Percentiles rank a stretch among this genome's conserved stretches.
These are phyloP conservation scores for Ctenopoma kingsleyae DNA, from an alignment of 2,797 vertebrate genomes.

Conservation along the genomic window DNA sequence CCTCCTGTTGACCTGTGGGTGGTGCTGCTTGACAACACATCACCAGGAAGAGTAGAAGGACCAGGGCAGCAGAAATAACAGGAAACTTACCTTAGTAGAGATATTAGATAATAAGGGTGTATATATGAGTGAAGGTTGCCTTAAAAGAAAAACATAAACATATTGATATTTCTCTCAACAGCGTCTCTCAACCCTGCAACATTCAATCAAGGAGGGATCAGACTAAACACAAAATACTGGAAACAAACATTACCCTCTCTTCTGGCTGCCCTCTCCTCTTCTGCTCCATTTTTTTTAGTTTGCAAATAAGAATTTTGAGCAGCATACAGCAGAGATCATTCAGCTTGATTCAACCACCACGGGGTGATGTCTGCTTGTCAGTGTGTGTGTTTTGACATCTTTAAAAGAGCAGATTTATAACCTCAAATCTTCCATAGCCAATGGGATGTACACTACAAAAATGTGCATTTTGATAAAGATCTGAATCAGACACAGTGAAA, in stretches of 20 bases:
- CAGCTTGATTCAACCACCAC: not conserved
- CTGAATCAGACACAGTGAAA: not conserved
- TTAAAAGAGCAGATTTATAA: not conserved
- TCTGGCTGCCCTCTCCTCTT: not conserved
- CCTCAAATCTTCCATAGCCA: no score
- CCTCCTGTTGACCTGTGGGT: constrained; percentile 91
- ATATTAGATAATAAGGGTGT: not conserved
- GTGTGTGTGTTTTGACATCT: not conserved
- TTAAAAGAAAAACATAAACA: constrained; percentile 3
- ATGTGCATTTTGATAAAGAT: not conserved
- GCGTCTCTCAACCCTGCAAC: not conserved
- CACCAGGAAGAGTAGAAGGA: constrained; percentile 24
- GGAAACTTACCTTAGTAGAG: not conserved
- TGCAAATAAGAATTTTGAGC: not conserved
- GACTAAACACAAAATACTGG: constrained; percentile 10
- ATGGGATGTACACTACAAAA: no score
- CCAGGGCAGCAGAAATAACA: constrained; percentile 3
- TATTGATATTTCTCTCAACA: not conserved
- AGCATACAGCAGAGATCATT: not conserved
- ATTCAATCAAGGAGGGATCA: not conserved
- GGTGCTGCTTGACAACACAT: constrained; percentile 92
- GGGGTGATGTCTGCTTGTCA: constrained; percentile 6
- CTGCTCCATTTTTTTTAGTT: not conserved
- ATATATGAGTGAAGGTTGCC: not conserved
- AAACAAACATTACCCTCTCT: constrained; percentile 13